phyloP scores from a whole-genome alignment of 1,140 invertebrate species.

The Drosophila nannoptera region DNA sequence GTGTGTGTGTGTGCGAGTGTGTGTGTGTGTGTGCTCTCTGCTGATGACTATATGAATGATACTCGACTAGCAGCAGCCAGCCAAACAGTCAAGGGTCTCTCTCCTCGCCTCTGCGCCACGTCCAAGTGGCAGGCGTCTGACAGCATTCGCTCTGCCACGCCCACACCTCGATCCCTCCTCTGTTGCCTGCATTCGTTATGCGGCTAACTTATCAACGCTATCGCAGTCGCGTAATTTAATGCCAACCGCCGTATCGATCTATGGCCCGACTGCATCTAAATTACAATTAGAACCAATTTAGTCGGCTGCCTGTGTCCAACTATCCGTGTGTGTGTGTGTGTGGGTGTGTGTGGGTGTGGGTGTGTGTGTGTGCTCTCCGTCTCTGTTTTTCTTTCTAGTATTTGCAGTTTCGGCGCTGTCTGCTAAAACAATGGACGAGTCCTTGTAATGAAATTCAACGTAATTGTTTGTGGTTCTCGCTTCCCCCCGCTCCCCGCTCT shows the following conservation, averaged over 20 bases:
- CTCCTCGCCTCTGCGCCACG: slow-evolving; percentile 1
- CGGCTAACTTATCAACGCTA: slow-evolving; percentile 17
- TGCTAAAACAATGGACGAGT: slow-evolving; percentile 25
- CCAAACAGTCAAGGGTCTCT: slow-evolving; percentile 42
- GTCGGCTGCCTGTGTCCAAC: too few species aligned
- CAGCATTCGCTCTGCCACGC: not conserved
- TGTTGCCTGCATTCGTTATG: not conserved
- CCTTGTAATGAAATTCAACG: slow-evolving; percentile 58
- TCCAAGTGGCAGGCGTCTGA: slow-evolving; percentile 21
- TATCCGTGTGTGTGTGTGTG: slow-evolving; percentile 10
- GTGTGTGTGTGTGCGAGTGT: not conserved
- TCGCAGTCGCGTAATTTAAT: slow-evolving; percentile 52
- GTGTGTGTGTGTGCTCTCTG: slow-evolving; percentile 5
- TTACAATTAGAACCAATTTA: slow-evolving; percentile 67
- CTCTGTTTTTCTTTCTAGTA: not conserved
- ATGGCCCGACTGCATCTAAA: slow-evolving; percentile 54
- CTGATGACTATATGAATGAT: slow-evolving; percentile 63
- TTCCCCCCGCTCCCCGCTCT: not conserved
- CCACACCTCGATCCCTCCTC: not conserved
- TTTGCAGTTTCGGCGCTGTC: slow-evolving; percentile 37
- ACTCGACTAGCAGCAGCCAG: slow-evolving; percentile 48
- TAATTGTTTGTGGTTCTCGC: slow-evolving; percentile 51
- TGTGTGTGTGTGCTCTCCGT: not conserved
- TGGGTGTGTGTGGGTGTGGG: not conserved
- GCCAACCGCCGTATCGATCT: slow-evolving; percentile 48